A percentile compares a stretch with the other conserved stretches of the same genome.
These are phyloP conservation scores for Telmatochromis sp. DNA, from an alignment of 2,113 vertebrate genomes.

Conservation along the genomic window DNA sequence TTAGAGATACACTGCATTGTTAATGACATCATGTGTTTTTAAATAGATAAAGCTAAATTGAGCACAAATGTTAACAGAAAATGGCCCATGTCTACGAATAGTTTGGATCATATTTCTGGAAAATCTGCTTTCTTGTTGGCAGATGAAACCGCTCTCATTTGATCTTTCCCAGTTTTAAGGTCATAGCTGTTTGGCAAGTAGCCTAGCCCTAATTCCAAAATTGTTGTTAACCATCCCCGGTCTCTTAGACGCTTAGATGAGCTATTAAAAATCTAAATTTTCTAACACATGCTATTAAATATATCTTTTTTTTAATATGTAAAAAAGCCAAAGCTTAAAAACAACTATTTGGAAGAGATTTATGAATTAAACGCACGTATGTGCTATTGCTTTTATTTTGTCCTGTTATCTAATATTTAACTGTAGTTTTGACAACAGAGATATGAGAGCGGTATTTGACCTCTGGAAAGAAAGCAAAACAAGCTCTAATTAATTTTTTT, in stretches of 20 bases:
- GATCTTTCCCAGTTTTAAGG: background rate
- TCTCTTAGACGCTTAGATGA: background rate
- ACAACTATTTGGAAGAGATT: background rate
- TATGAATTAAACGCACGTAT: background rate
- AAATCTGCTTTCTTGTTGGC: background rate
- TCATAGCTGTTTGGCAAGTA: background rate
- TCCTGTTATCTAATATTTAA: background rate
- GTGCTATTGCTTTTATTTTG: background rate
- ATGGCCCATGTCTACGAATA: background rate
- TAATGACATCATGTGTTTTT: conserved; percentile 22
- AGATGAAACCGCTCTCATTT: background rate
- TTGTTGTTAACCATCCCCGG: background rate
- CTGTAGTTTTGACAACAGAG: background rate
- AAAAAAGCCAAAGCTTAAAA: background rate
- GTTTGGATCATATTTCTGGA: background rate
- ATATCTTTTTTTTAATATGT: background rate
- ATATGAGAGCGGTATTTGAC: background rate
- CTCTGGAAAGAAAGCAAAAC: background rate
- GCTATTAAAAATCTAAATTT: background rate
- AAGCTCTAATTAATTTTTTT: background rate
- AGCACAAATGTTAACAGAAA: conserved; percentile 45
- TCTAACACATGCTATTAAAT: background rate
- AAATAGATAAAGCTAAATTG: background rate
- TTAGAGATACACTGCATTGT: conserved; percentile 60
- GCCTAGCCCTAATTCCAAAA: background rate